phyloP scores from a whole-genome alignment of 2,888 invertebrate species.

The Dicranocentrus wangi region DNA sequence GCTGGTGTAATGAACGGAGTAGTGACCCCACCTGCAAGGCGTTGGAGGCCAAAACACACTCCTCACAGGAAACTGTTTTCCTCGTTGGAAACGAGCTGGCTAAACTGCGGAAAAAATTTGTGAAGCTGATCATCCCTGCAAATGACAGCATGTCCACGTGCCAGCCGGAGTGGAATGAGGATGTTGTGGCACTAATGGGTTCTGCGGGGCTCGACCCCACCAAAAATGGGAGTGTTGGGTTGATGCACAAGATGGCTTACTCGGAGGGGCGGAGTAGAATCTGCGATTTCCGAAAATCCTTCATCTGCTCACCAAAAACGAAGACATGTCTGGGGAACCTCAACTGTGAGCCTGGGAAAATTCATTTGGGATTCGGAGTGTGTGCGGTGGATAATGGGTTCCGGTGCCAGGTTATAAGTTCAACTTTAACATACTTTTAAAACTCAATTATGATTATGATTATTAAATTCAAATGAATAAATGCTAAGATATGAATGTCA shows the following conservation, averaged over 20 bases:
- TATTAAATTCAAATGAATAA: not conserved
- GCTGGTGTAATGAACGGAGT: conserved; percentile 29
- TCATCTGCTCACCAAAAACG: no score
- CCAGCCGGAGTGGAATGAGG: conserved; percentile 8
- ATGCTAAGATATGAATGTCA: not conserved
- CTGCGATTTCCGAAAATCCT: not conserved
- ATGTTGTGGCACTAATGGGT: not conserved
- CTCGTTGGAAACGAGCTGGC: not conserved
- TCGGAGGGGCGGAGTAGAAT: not conserved
- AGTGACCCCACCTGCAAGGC: not conserved
- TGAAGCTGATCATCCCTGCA: not conserved
- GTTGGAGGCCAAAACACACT: no score
- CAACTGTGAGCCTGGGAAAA: no score
- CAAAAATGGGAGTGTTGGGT: not conserved
- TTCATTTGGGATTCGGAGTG: no score
- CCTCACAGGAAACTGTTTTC: not conserved
- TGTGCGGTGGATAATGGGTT: no score
- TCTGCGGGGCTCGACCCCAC: conserved; percentile 9
- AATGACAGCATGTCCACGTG: not conserved
- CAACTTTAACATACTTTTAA: no score
- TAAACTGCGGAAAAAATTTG: not conserved
- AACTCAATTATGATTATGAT: not conserved
- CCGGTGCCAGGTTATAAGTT: no score
- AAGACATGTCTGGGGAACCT: no score
- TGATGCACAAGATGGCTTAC: conserved; percentile 6